Percentiles rank a stretch among this genome's conserved stretches.
phyloP scores from a whole-genome alignment of 2,888 invertebrate species.

The Zygothrica quintamaculata region DNA sequence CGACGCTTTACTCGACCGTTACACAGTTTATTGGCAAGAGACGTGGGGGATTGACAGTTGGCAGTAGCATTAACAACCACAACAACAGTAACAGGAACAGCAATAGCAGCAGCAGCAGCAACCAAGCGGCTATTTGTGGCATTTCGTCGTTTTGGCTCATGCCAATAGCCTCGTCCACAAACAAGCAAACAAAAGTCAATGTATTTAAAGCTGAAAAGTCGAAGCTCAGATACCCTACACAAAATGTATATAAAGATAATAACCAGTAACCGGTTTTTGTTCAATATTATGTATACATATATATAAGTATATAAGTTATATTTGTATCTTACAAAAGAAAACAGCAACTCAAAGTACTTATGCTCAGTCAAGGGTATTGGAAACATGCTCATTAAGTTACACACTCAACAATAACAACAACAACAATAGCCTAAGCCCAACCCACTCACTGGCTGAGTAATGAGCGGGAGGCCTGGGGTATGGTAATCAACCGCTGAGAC shows the following conservation, averaged over 20 bases:
- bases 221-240: conserved; percentile 26
- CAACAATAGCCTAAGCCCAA: conserved; percentile 5
- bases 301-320: too few relatives aligned
- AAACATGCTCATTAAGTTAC: conserved; percentile 14
- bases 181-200: conserved; percentile 21
- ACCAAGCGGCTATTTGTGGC: conserved; percentile 63
- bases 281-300: too few relatives aligned
- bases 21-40: conserved; percentile 28
- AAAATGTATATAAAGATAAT: neutral
- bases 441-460: conserved; percentile 41
- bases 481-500: conserved; percentile 30
- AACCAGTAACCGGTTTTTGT: neutral
- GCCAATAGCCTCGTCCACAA: conserved; percentile 54
- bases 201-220: neutral
- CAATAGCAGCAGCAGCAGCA: neutral
- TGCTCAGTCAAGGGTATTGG: neutral
- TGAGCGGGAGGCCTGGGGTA: neutral
- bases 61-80: conserved; percentile 3
- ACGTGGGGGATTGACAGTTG: neutral
- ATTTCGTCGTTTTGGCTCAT: conserved; percentile 67
- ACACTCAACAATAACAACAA: conserved; percentile 20
- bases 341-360: neutral
- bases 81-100: neutral
- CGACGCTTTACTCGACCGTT: conserved; percentile 75
- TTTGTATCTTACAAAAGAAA: too few relatives aligned